Conservation (phyloP, 2,888 invertebrate genomes). For the Hirtodrosophila alboralis region DNA sequence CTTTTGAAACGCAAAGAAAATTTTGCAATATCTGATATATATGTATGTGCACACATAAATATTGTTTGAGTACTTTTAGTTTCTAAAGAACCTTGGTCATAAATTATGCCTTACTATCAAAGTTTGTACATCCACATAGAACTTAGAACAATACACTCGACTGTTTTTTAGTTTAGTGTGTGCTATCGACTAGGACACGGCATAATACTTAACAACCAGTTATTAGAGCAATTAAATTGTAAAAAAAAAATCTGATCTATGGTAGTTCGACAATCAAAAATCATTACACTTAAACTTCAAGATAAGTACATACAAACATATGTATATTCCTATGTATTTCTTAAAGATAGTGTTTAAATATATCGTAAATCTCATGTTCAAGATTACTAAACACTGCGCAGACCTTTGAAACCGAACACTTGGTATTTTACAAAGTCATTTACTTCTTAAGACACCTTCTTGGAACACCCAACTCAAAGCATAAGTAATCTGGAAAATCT, state of each 20-base stretch:
- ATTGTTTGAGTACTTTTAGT: constrained; percentile 33
- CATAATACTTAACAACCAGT: neutral
- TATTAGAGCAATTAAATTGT: neutral
- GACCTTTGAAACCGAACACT: no score
- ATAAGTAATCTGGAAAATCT: constrained; percentile 2
- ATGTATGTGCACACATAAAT: constrained; percentile 10
- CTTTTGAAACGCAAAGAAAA: constrained; percentile 36
- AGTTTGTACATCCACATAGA: constrained; percentile 2
- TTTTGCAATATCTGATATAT: constrained; percentile 50
- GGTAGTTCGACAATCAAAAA: no score
- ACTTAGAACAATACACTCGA: neutral
- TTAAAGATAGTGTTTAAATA: no score
- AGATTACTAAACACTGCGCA: no score
- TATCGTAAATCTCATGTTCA: no score
- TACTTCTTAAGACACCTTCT: neutral
- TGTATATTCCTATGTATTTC: no score
- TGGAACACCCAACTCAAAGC: no score
- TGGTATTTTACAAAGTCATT: no score
- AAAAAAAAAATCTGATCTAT: neutral
- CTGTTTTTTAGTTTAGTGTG: constrained; percentile 4
- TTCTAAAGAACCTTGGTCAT: constrained; percentile 36
- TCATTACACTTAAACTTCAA: no score
- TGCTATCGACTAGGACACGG: constrained; percentile 5
- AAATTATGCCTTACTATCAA: constrained; percentile 37
- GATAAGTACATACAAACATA: no score